These are phyloP conservation scores for Beroe ovata DNA, from an alignment of 37 sponge, comb jelly and placozoan genomes.

Conservation along the genomic window DNA sequence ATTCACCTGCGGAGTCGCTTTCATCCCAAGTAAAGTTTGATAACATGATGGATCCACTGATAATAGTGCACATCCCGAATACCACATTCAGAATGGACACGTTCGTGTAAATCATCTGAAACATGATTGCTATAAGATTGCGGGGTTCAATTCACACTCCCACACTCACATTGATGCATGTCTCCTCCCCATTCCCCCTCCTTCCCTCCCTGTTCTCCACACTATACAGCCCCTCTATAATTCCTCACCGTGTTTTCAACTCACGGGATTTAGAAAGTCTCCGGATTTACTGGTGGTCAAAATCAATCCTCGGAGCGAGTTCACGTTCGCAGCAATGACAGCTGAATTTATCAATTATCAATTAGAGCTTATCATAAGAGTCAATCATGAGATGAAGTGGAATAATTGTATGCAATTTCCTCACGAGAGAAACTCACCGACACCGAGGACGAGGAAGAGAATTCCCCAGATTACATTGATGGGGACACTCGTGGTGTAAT, in stretches of 20 bases:
- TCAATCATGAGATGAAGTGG: too few relatives aligned
- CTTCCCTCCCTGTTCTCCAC: too few relatives aligned
- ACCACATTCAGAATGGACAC: slow-evolving; percentile 24
- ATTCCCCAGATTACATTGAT: slow-evolving; percentile 37
- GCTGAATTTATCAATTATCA: too few relatives aligned
- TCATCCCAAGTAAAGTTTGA: slow-evolving; percentile 66
- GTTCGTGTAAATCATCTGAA: slow-evolving; percentile 28
- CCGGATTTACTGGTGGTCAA: background rate
- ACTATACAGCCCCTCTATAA: background rate
- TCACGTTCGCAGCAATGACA: background rate
- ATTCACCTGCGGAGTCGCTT: slow-evolving; percentile 45
- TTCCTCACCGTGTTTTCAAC: background rate
- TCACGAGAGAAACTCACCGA: background rate
- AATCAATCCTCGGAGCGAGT: background rate
- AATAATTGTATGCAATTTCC: too few relatives aligned
- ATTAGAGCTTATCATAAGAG: too few relatives aligned
- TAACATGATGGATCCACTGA: slow-evolving; percentile 44
- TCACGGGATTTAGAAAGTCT: slow-evolving; percentile 13
- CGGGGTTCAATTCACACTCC: too few relatives aligned
- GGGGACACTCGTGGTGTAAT: background rate
- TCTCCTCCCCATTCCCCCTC: too few relatives aligned
- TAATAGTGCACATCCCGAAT: background rate
- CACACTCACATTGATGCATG: too few relatives aligned
- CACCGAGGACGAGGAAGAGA: slow-evolving; percentile 26
- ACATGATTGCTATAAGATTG: too few relatives aligned